A percentile compares a stretch with the other conserved stretches of the same genome.
phyloP scores from a whole-genome alignment of 2,113 vertebrate species.

The Rhagologus leucostigma region DNA sequence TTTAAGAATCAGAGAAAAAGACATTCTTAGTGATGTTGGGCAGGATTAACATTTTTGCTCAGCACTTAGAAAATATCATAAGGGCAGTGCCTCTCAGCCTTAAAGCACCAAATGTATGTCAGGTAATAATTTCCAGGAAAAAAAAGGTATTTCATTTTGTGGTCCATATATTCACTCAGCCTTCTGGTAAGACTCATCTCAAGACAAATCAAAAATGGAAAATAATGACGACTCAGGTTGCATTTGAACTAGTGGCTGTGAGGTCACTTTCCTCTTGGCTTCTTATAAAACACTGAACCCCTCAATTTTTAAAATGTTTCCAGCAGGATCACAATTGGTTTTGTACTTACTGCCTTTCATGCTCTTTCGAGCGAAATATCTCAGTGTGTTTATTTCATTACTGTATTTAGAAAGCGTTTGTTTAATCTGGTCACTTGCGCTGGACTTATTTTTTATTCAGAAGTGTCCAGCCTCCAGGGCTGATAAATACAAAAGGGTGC shows the following conservation, averaged over 20 bases:
- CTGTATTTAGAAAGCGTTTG: neutral
- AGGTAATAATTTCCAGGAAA: neutral
- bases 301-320: slow-evolving; percentile 18
- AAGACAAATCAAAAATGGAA: neutral
- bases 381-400: slow-evolving; percentile 18
- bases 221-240: neutral
- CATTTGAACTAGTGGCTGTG: neutral
- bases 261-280: neutral
- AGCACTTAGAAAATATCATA: neutral
- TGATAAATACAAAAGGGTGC: neutral
- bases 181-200: neutral
- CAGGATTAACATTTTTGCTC: neutral
- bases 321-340: neutral
- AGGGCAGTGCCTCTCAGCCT: neutral
- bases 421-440: neutral
- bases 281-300: neutral
- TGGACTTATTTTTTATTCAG: neutral
- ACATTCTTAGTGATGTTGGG: neutral
- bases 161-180: neutral
- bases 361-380: neutral
- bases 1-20: neutral
- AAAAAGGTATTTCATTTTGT: neutral
- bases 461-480: neutral
- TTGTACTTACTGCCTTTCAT: neutral
- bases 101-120: neutral